Conservation (phyloP, 2,113 vertebrate genomes). For the Anseranas semipalmata region DNA sequence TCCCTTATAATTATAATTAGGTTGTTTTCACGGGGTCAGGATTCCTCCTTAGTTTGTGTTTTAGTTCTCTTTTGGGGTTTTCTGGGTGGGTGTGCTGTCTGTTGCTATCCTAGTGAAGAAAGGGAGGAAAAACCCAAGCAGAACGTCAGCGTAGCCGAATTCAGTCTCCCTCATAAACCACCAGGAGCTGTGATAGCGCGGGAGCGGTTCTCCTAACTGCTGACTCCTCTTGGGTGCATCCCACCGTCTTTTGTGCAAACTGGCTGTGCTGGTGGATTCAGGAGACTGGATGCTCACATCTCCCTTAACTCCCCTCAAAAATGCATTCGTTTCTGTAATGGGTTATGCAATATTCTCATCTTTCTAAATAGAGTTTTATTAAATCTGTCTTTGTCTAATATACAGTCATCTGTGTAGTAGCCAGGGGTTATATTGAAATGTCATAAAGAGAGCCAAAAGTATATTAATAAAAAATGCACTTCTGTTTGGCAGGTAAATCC, state of each 20-base stretch:
- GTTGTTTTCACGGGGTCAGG: conserved; percentile 4
- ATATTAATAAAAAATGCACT: conserved; percentile 55
- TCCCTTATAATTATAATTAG: conserved; percentile 19
- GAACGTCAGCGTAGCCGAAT: not conserved
- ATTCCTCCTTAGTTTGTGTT: not conserved
- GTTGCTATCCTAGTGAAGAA: not conserved
- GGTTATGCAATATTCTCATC: conserved; percentile 39
- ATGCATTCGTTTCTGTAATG: conserved; percentile 30
- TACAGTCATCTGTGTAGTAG: conserved; percentile 8
- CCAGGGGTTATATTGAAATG: conserved; percentile 61
- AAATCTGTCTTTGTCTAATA: conserved; percentile 34
- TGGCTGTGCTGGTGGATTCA: not conserved
- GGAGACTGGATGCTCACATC: not conserved
- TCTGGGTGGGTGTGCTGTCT: not conserved
- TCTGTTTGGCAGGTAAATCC: conserved; percentile 34
- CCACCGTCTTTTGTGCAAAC: not conserved
- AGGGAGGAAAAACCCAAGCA: not conserved
- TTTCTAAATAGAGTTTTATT: conserved; percentile 55
- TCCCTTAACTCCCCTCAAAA: not conserved
- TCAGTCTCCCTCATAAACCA: not conserved
- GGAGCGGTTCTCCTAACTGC: not conserved
- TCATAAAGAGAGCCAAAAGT: conserved; percentile 35
- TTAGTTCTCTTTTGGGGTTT: not conserved
- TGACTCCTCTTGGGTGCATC: not conserved
- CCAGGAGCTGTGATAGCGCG: not conserved